Percentiles rank a stretch among this genome's conserved stretches.
Conservation (phyloP, 2,113 vertebrate species). For the Salvelinus alpinus region DNA sequence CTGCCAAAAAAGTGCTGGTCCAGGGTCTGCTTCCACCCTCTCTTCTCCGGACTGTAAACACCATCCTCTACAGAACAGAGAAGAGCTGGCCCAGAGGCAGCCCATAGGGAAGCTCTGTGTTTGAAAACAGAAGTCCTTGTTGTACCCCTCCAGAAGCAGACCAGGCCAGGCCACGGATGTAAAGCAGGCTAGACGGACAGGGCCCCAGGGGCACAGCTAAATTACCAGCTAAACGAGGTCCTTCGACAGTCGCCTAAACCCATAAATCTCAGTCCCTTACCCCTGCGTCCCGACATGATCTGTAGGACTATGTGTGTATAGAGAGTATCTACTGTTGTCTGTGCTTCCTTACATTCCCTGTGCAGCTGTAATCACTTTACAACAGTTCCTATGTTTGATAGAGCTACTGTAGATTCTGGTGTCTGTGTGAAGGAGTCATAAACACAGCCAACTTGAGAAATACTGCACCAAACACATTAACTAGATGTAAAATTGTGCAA, state of each 20-base stretch:
- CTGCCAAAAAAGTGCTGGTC: background rate
- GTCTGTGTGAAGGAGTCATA: background rate
- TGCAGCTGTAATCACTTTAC: no score
- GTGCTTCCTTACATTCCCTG: background rate
- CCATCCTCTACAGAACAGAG: background rate
- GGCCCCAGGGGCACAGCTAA: conserved; percentile 33
- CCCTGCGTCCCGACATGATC: conserved; percentile 32
- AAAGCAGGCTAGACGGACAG: conserved; percentile 43
- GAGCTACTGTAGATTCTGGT: background rate
- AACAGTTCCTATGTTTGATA: no score
- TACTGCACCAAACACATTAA: no score
- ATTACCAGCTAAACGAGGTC: conserved; percentile 19
- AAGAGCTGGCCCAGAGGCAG: conserved; percentile 19
- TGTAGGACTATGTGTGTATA: background rate
- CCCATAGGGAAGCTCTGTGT: conserved; percentile 22
- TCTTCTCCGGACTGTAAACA: background rate
- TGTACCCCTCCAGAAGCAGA: conserved; percentile 39
- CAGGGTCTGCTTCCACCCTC: background rate
- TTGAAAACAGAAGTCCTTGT: conserved; percentile 8
- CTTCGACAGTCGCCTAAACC: conserved; percentile 12
- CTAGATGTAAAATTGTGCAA: no score
- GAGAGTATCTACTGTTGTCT: background rate
- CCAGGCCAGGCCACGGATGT: conserved; percentile 23
- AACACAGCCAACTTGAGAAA: background rate
- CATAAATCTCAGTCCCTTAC: conserved; percentile 38